Evolutionary conservation across 2,888 invertebrate species (phyloP), one percentile per base, ranked within the genome.

Genomic region (Crepidodera aurea): DNA sequence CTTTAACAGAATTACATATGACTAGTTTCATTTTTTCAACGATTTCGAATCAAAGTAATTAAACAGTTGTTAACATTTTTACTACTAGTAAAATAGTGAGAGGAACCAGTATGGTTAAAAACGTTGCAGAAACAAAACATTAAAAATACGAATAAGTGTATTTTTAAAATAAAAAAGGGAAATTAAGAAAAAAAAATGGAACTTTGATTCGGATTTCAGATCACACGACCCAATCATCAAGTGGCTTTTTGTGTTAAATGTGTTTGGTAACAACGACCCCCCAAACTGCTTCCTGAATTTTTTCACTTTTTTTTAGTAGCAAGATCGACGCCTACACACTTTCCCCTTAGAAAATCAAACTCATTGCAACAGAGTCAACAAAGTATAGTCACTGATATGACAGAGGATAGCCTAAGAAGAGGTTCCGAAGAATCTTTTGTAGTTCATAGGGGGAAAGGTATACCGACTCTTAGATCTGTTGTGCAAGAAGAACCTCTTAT

Each of bases 391-490:
- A 73, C 77, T 1, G 79, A 80, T 56, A 79, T 80, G 77, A 81
- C 81, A 68, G 82, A 81, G 68, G 81, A 81, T 66, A 81, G 80
- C 67, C 71, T 80, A 54, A 68, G 79, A 19, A 75, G 83, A 60
- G 80, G 82, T 22, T 84, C 88, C 5, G 90, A 90, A 55, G 88
- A 88, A 69, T 87, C 88, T 67, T 94, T 92, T 81, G 90, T 93
- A 42, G 93, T 93, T 64, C 93, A 94, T 81, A 86, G 91, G 69
- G 90, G 90, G 48, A 86, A 88, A 74, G 90, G 88, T 67, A 87
- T 94, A 75, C 90, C 93, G 51, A 94, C 94, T 18, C 80, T 91
- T 67, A 87, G 89, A 80, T 88, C 91, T 34, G 83, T 86, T 39
- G 82, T 84, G 70, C 81, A 82, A 67, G 81, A 81, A 10, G 88